These are phyloP conservation scores for Drosophila monieri DNA, from an alignment of 2,888 invertebrate species.

Conservation along the genomic window DNA sequence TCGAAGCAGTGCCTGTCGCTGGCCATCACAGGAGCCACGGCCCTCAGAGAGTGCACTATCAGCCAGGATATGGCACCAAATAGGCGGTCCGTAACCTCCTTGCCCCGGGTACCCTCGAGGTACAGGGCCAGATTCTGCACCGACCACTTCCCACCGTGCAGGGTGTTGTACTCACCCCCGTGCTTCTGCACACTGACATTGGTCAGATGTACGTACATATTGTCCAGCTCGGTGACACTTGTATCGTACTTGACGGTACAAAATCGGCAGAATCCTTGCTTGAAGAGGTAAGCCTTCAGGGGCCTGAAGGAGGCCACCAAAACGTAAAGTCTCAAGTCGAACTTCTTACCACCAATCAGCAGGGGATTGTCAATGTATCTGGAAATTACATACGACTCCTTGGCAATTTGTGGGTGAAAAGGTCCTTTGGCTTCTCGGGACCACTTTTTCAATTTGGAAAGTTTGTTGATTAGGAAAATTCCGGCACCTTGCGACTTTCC, in stretches of 20 bases:
- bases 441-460: constrained; percentile 96
- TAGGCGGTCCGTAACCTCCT: constrained; percentile 93
- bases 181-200: constrained; percentile 98
- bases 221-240: constrained; percentile 93
- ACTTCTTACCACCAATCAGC: constrained; percentile 97
- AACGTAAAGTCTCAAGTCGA: constrained; percentile 95
- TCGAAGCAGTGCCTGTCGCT: constrained; percentile 91
- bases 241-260: constrained; percentile 97
- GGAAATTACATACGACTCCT: constrained; percentile 98
- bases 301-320: constrained; percentile 96
- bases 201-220: constrained; percentile 97
- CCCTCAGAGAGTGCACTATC: constrained; percentile 95
- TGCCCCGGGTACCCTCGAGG: constrained; percentile 95
- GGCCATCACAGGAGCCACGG: constrained; percentile 95
- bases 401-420: constrained; percentile 92
- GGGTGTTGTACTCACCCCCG: constrained; percentile 96
- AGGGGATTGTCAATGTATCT: constrained; percentile 98
- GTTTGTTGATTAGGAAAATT: constrained; percentile 96
- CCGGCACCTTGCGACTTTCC: constrained; percentile 96
- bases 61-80: constrained; percentile 96
- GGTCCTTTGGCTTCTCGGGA: constrained; percentile 93
- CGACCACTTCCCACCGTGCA: constrained; percentile 97
- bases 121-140: constrained; percentile 95
- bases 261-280: constrained; percentile 96
- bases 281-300: constrained; percentile 95